Percentiles rank a stretch among this genome's conserved stretches.
Evolutionary conservation across 2,888 invertebrate genomes (phyloP).

Genomic region (Choreutis nemorana): DNA sequence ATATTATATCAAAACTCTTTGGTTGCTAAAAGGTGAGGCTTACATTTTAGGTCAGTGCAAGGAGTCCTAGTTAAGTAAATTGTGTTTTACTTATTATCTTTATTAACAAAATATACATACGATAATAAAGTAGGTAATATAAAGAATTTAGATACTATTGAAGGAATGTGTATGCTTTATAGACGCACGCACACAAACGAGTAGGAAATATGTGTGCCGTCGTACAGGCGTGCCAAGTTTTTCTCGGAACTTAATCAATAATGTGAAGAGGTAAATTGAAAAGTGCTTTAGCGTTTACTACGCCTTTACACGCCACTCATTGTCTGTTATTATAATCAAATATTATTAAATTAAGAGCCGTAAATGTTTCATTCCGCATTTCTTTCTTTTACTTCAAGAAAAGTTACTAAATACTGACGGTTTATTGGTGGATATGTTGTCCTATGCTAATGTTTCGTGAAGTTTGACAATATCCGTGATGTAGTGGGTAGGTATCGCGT

Average conservation of each 20-base stretch:
- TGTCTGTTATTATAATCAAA: slow-evolving; percentile 11
- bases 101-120: too few relatives aligned
- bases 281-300: slow-evolving; percentile 29
- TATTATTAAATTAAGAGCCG: neutral
- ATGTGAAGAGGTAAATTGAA: slow-evolving; percentile 37
- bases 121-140: too few relatives aligned
- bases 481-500: slow-evolving; percentile 18
- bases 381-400: neutral
- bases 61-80: too few relatives aligned
- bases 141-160: too few relatives aligned
- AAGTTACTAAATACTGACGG: neutral
- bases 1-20: too few relatives aligned
- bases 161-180: too few relatives aligned
- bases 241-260: slow-evolving; percentile 48
- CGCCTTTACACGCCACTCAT: slow-evolving; percentile 31
- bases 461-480: slow-evolving; percentile 59
- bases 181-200: neutral
- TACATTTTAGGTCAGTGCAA: too few relatives aligned
- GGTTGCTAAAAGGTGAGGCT: too few relatives aligned
- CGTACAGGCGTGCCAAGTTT: slow-evolving; percentile 33
- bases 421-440: neutral
- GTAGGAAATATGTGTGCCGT: slow-evolving; percentile 1
- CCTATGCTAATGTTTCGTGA: slow-evolving; percentile 18
- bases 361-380: neutral
- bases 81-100: too few relatives aligned